Percentiles rank a stretch among this genome's conserved stretches.
Evolutionary conservation across 1,140 invertebrate genomes (phyloP).

Genomic region (Drosophila arizonae): DNA sequence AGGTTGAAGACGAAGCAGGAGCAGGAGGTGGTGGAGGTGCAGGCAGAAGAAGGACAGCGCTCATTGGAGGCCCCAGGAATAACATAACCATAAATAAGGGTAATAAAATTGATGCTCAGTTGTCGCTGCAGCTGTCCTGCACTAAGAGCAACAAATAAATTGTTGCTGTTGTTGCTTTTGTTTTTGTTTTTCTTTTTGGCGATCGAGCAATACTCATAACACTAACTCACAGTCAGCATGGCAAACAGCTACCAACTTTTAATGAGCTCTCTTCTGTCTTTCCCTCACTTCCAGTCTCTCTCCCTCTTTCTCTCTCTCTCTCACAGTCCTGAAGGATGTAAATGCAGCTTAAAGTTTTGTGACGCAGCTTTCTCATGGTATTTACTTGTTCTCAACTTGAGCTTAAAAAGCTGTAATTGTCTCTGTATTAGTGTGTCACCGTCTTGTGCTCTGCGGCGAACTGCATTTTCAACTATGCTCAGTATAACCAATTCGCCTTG

Average conservation of each 20-base stretch:
- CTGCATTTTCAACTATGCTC: background rate
- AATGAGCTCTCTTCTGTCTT: conserved; percentile 18
- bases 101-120: conserved; percentile 78
- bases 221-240: conserved; percentile 55
- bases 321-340: background rate
- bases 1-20: background rate
- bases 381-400: no score
- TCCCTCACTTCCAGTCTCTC: no score
- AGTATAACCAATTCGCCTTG: no score
- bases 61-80: conserved; percentile 18
- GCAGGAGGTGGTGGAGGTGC: conserved; percentile 35
- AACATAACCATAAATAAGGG: conserved; percentile 77
- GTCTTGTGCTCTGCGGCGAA: background rate
- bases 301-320: background rate
- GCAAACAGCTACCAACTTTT: conserved; percentile 20
- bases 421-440: no score
- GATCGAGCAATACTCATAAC: conserved; percentile 70
- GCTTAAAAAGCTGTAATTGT: no score
- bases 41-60: conserved; percentile 23
- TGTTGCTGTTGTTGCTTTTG: conserved; percentile 10
- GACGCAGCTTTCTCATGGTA: no score
- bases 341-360: no score
- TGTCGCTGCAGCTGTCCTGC: conserved; percentile 53
- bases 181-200: conserved; percentile 34
- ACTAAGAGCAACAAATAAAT: conserved; percentile 56